Conservation (phyloP, 2,113 vertebrate genomes). For the Carassius carassius region DNA sequence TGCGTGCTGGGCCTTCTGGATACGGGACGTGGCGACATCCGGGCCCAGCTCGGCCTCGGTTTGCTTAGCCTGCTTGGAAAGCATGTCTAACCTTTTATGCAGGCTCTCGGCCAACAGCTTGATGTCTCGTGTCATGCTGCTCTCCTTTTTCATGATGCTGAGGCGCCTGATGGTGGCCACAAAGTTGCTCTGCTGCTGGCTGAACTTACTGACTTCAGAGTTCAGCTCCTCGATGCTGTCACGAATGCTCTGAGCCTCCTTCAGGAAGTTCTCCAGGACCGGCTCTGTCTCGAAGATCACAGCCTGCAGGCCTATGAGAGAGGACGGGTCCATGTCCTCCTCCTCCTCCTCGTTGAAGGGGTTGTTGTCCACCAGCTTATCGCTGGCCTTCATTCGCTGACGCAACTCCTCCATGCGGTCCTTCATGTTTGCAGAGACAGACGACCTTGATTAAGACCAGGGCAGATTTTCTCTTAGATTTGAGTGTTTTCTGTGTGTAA, state of each 20-base stretch:
- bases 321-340: slow-evolving; percentile 65
- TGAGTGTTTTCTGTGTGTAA: background rate
- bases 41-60: slow-evolving; percentile 78
- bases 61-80: slow-evolving; percentile 78
- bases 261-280: slow-evolving; percentile 82
- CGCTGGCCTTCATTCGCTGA: slow-evolving; percentile 74
- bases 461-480: slow-evolving; percentile 3
- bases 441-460: slow-evolving; percentile 15
- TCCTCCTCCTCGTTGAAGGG: slow-evolving; percentile 57
- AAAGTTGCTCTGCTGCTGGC: slow-evolving; percentile 86
- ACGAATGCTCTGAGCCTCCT: slow-evolving; percentile 83
- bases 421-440: slow-evolving; percentile 75
- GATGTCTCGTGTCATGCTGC: slow-evolving; percentile 82
- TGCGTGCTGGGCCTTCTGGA: slow-evolving; percentile 81
- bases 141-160: slow-evolving; percentile 92
- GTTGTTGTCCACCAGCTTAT: slow-evolving; percentile 51
- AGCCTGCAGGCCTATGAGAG: slow-evolving; percentile 78
- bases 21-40: slow-evolving; percentile 76
- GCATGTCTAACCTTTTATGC: slow-evolving; percentile 76
- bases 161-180: slow-evolving; percentile 90
- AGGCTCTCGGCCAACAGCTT: slow-evolving; percentile 86
- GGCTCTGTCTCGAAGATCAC: slow-evolving; percentile 90
- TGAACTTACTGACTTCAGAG: slow-evolving; percentile 82
- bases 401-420: slow-evolving; percentile 89
- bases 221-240: slow-evolving; percentile 81